Conservation (phyloP, 2,113 vertebrate species). For the Rhinolophus ferrumequinum region DNA sequence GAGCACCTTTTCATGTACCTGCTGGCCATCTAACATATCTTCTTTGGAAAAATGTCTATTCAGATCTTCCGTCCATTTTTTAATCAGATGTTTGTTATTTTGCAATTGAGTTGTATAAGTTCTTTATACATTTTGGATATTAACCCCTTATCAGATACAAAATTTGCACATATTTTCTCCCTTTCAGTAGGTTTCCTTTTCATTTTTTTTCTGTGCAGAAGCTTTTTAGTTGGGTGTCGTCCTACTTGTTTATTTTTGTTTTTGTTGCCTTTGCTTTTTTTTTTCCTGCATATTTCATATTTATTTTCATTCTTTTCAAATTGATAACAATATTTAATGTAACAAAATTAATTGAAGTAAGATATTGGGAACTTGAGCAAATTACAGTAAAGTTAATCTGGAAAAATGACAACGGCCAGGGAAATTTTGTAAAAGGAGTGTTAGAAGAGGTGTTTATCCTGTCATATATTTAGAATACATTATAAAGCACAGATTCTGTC, state of each 20-base stretch:
- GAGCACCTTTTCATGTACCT: neutral
- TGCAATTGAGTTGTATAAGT: neutral
- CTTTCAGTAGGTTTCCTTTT: neutral
- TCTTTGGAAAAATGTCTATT: neutral
- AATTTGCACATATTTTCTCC: neutral
- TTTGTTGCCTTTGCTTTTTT: neutral
- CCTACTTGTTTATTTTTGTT: neutral
- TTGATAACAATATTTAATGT: neutral
- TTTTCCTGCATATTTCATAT: neutral
- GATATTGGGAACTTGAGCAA: neutral
- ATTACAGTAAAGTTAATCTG: neutral
- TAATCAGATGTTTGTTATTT: neutral
- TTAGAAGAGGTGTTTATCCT: neutral
- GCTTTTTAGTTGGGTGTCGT: neutral
- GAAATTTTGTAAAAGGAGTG: neutral
- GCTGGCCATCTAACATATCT: neutral
- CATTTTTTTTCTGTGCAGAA: neutral
- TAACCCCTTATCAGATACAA: neutral
- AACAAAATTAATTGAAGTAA: neutral
- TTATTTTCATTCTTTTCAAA: slow-evolving; percentile 6
- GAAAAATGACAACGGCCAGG: neutral
- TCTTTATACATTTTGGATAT: neutral
- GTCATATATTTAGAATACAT: neutral
- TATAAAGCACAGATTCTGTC: neutral
- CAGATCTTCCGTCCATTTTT: neutral